Percentiles rank a stretch among this genome's conserved stretches.
phyloP scores from a whole-genome alignment of 2,113 vertebrate species.

The Probosciger aterrimus region DNA sequence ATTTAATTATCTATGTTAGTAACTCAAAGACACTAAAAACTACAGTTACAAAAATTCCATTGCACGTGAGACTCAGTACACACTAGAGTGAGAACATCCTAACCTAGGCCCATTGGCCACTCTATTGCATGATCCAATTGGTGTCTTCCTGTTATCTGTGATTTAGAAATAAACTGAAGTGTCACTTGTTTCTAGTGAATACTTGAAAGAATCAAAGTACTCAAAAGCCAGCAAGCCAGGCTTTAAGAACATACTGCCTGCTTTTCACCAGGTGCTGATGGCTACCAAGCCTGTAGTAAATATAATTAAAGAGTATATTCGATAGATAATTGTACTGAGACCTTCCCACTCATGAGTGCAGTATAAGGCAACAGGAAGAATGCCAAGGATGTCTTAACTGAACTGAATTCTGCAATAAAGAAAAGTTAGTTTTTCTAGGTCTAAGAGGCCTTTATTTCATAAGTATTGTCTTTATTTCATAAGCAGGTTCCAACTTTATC shows the following conservation, averaged over 20 bases:
- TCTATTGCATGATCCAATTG: accelerated
- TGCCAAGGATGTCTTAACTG: background rate
- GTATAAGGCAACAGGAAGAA: background rate
- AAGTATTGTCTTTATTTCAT: background rate
- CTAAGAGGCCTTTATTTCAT: background rate
- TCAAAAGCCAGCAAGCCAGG: background rate
- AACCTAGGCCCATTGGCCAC: background rate
- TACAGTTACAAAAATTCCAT: background rate
- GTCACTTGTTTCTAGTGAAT: background rate
- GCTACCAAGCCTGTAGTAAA: background rate
- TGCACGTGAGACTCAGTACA: background rate
- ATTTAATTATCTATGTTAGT: background rate
- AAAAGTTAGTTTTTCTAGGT: background rate
- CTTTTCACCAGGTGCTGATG: background rate
- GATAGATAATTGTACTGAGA: background rate
- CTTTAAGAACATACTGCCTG: background rate
- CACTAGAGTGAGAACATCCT: background rate
- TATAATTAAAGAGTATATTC: background rate
- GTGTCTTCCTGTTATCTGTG: accelerated
- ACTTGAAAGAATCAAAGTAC: background rate
- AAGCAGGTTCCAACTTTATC: background rate
- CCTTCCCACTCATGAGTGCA: background rate
- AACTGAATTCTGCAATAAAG: background rate
- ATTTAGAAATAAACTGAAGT: background rate
- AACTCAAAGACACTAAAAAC: background rate